phyloP scores from a whole-genome alignment of 2,797 vertebrate species.

The Merluccius polli region DNA sequence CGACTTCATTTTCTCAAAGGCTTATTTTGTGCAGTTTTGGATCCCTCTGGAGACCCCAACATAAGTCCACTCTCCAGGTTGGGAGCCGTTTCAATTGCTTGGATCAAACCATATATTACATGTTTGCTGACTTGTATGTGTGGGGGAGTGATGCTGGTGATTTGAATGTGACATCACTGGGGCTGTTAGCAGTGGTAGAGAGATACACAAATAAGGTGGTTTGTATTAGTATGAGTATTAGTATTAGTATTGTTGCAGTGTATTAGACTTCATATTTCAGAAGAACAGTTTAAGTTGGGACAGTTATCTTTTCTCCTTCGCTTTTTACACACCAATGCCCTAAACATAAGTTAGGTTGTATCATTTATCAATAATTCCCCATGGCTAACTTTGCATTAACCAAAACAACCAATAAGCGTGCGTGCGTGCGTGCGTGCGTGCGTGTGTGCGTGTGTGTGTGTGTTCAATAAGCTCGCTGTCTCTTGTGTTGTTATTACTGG shows the following conservation, averaged over 20 bases:
- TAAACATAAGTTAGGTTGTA: not conserved
- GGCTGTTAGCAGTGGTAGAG: no score
- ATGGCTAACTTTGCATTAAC: not conserved
- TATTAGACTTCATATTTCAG: no score
- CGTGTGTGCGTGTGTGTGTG: not conserved
- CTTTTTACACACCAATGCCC: no score
- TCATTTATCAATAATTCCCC: no score
- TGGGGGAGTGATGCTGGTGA: no score
- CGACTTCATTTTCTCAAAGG: not conserved
- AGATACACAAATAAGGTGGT: no score
- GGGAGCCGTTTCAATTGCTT: not conserved
- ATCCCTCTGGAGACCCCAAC: not conserved
- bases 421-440: not conserved
- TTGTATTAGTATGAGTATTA: no score
- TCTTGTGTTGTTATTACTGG: slow-evolving; percentile 28
- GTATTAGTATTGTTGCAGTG: no score
- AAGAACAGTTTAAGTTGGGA: no score
- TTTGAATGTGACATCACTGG: no score
- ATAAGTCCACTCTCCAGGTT: not conserved
- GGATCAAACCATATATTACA: not conserved
- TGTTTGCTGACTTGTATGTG: not conserved
- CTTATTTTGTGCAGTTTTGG: not conserved
- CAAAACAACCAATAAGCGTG: not conserved
- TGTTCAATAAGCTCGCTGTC: slow-evolving; percentile 14
- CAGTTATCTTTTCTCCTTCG: no score